Evolutionary conservation across 2,113 vertebrate genomes (phyloP).

Genomic region (Nansenia antarctica): DNA sequence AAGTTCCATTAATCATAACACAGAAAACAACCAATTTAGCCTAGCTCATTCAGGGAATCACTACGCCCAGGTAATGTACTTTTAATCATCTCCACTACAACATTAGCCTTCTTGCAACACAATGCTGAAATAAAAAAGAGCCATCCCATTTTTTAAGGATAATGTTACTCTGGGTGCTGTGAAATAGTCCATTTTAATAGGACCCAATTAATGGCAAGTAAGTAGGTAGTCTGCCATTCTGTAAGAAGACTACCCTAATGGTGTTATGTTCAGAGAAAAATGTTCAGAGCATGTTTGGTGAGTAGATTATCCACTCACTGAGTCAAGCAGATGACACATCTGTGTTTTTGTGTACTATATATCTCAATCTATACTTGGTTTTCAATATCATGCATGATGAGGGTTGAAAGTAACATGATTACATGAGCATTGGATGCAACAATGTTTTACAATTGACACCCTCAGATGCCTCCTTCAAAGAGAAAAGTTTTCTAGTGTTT

Average conservation of each 20-base stretch:
- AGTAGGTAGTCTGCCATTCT: conserved; percentile 29
- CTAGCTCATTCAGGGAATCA: conserved; percentile 96
- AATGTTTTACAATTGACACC: conserved; percentile 37
- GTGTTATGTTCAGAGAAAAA: too few relatives aligned
- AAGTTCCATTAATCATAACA: conserved; percentile 98
- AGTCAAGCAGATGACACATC: background rate
- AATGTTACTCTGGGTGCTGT: conserved; percentile 62
- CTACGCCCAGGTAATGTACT: conserved; percentile 96
- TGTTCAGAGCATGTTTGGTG: conserved; percentile 7
- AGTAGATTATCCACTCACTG: conserved; percentile 23
- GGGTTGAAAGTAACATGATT: background rate
- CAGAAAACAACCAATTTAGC: conserved; percentile 98
- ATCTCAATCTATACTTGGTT: background rate
- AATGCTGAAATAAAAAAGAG: conserved; percentile 61
- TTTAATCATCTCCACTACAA: conserved; percentile 97
- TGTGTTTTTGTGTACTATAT: background rate
- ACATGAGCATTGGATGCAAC: conserved; percentile 2
- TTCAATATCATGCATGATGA: background rate
- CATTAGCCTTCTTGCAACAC: conserved; percentile 72
- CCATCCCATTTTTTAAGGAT: conserved; percentile 51
- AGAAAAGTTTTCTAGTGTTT: conserved; percentile 67
- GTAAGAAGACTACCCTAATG: background rate
- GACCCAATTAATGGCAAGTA: conserved; percentile 58
- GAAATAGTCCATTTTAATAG: conserved; percentile 56
- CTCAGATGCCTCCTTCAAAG: conserved; percentile 48